These are phyloP conservation scores for Leptopilina boulardi DNA, from an alignment of 1,140 invertebrate species.

Conservation along the genomic window DNA sequence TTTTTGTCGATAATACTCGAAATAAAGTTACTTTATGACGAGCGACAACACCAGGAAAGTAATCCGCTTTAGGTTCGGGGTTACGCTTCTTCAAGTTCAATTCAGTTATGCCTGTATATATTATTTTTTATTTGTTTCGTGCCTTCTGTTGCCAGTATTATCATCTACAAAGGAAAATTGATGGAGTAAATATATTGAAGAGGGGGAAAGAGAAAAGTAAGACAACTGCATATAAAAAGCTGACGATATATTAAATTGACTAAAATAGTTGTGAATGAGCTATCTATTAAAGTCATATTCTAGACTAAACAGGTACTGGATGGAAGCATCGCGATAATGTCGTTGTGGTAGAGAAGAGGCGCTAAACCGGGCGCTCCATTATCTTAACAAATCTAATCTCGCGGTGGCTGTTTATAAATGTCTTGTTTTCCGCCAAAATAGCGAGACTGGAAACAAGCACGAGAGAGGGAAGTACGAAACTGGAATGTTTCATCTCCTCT, in stretches of 20 bases:
- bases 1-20: slow-evolving; percentile 50
- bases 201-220: not conserved
- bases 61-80: slow-evolving; percentile 46
- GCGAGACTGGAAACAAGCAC: slow-evolving; percentile 46
- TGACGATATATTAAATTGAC: slow-evolving; percentile 49
- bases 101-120: not conserved
- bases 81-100: slow-evolving; percentile 7
- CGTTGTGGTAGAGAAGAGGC: slow-evolving; percentile 54
- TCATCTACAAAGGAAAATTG: not conserved
- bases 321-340: slow-evolving; percentile 56
- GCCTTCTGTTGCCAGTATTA: not conserved
- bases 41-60: slow-evolving; percentile 45
- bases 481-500: not conserved
- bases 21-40: slow-evolving; percentile 55
- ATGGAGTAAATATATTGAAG: not conserved
- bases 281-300: slow-evolving; percentile 58
- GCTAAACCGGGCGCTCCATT: slow-evolving; percentile 71
- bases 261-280: slow-evolving; percentile 48
- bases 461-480: slow-evolving; percentile 26
- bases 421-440: slow-evolving; percentile 73
- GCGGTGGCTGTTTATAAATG: slow-evolving; percentile 76
- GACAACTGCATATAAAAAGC: not conserved
- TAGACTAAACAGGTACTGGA: slow-evolving; percentile 68
- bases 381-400: slow-evolving; percentile 77
- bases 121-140: not conserved